phyloP scores from a whole-genome alignment of 2,888 invertebrate species.

The Epinotia brunnichana region DNA sequence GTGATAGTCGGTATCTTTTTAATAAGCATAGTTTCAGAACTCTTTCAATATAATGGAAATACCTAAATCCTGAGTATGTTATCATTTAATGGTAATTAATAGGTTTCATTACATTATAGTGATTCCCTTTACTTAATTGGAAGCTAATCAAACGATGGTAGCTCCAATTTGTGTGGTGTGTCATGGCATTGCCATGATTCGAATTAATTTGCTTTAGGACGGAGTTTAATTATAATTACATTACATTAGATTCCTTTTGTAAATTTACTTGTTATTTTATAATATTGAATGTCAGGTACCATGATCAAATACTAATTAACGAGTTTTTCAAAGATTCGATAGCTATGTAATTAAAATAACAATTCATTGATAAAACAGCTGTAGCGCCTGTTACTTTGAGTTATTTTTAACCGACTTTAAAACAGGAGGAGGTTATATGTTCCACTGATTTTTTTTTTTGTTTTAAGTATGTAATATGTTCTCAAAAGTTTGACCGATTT shows the following conservation, averaged over 20 bases:
- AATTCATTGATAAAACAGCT: not conserved
- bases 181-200: not conserved
- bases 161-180: not conserved
- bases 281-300: too few relatives aligned
- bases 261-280: too few relatives aligned
- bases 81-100: not conserved
- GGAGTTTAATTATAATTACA: not conserved
- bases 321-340: too few relatives aligned
- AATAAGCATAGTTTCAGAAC: not conserved
- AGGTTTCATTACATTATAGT: not conserved
- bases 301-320: too few relatives aligned
- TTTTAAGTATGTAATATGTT: too few relatives aligned
- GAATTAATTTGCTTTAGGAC: not conserved
- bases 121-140: not conserved
- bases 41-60: not conserved
- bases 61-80: not conserved
- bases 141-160: not conserved
- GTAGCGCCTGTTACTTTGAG: not conserved
- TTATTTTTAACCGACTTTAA: too few relatives aligned
- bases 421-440: too few relatives aligned
- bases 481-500: too few relatives aligned
- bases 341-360: not conserved
- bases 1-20: too few relatives aligned
- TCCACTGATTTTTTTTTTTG: too few relatives aligned
- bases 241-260: too few relatives aligned